Evolutionary conservation across 1,140 invertebrate genomes (phyloP).

Genomic region (Bombus breviceps): DNA sequence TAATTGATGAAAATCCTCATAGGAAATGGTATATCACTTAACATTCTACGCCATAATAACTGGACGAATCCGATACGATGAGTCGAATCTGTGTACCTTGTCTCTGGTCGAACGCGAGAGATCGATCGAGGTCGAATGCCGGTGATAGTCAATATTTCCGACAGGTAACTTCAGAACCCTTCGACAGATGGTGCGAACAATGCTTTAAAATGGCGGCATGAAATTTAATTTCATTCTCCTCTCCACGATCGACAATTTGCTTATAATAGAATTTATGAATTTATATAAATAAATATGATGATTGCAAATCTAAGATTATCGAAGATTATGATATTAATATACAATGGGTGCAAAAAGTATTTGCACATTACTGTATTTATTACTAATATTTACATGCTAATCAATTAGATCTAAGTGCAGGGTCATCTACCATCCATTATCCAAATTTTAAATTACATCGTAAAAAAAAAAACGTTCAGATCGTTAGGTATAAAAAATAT

Average conservation of each 20-base stretch:
- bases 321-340: neutral
- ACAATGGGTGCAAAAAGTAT: no score
- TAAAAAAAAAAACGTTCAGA: no score
- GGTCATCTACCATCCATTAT: no score
- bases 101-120: neutral
- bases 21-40: neutral
- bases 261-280: slow-evolving; percentile 36
- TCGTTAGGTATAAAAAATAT: no score
- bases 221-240: slow-evolving; percentile 11
- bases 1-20: neutral
- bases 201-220: neutral
- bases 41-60: slow-evolving; percentile 21
- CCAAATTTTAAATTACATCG: no score
- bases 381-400: no score
- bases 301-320: neutral
- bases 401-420: no score
- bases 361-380: no score
- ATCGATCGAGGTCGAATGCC: slow-evolving; percentile 34
- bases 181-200: slow-evolving; percentile 8
- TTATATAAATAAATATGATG: neutral
- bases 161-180: neutral
- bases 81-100: no score
- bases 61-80: no score
- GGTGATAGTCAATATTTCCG: slow-evolving; percentile 17
- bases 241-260: neutral